Percentiles rank a stretch among this genome's conserved stretches.
These are phyloP conservation scores for Pycnomerus fuliginosus DNA, from an alignment of 2,888 invertebrate genomes.

Conservation along the genomic window DNA sequence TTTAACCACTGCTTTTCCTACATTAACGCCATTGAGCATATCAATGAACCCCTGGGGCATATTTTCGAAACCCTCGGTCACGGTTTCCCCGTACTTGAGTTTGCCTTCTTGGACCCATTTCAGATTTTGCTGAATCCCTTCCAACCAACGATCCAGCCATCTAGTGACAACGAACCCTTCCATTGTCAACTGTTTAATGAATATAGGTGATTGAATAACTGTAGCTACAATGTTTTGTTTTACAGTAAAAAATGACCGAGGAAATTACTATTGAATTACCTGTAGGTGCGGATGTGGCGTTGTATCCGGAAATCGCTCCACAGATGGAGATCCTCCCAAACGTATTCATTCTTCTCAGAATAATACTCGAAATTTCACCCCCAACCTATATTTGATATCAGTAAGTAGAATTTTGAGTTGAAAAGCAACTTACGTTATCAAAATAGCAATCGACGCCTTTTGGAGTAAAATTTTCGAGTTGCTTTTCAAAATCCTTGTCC, in stretches of 20 bases:
- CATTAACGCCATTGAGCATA: constrained; percentile 38
- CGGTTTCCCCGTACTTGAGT: constrained; percentile 67
- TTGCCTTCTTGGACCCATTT: constrained; percentile 69
- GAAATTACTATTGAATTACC: constrained; percentile 6
- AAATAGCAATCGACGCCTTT: constrained; percentile 76
- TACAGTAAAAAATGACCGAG: background rate
- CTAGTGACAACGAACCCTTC: constrained; percentile 36
- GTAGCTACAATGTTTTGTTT: constrained; percentile 20
- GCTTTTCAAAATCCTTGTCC: constrained; percentile 56
- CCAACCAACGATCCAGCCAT: constrained; percentile 57
- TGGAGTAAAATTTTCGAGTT: constrained; percentile 63
- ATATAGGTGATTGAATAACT: constrained; percentile 10
- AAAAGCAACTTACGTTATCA: constrained; percentile 67
- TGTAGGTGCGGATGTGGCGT: constrained; percentile 45
- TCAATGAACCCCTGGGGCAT: constrained; percentile 36
- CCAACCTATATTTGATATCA: constrained; percentile 63
- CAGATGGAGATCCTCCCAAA: constrained; percentile 68
- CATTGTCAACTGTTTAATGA: constrained; percentile 31
- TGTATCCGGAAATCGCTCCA: constrained; percentile 68
- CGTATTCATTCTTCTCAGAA: constrained; percentile 63
- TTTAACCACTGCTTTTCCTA: constrained; percentile 41
- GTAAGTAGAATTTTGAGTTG: background rate
- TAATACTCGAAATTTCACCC: constrained; percentile 63
- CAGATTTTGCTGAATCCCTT: constrained; percentile 65
- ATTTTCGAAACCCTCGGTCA: constrained; percentile 63